Evolutionary conservation across 2,888 invertebrate genomes (phyloP), one percentile per base, ranked within the genome.

Genomic region (Napeogenes inachia): DNA sequence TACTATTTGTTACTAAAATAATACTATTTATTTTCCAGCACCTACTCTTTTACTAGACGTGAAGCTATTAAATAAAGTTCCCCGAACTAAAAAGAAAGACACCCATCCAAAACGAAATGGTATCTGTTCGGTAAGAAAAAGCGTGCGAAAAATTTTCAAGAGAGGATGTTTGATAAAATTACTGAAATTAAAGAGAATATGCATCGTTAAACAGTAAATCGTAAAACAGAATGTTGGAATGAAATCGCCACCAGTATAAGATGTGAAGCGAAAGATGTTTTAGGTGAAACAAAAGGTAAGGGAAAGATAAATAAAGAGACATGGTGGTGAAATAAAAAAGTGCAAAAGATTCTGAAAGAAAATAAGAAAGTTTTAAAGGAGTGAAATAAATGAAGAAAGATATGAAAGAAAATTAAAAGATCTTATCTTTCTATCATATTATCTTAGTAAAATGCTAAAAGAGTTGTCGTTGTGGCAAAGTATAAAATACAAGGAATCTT

Each of bases 271-370:
- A 21, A 21, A 1, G 21, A 21, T 21, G 21, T 21, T 21, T 21
- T 21, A 21, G 21, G 46, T 10, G 46, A 60, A 33, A 46, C 54
- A 5, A 60, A 55, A 38, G 59, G 55, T 30, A 60, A 60, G 30
- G 32, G 59, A 10, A 54, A 32, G 32, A 61, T 57, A 61, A 30
- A 47, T 45, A 61, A 54, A 30, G 61, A 61, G 8, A 61, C 61
- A 45, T 61, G 61, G 61, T 61, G 57, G 61, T 57, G 61, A 54
- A 54, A 54, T 45, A 46, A 45, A 46, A 57, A 61, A 45, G 61
- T 61, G 21, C 61, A 61, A 55, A 58, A 45, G 13, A 35, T 53
- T 33, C 21, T 61, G 33, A 61, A 62, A 50, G 58, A 62, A 58
- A 57, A 58, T 33, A 57, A 61, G 54, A 61, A 46, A 47, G 56